A percentile compares a stretch with the other conserved stretches of the same genome.
Evolutionary conservation across 2,113 vertebrate genomes (phyloP).

Genomic region (Epinephelus moara): DNA sequence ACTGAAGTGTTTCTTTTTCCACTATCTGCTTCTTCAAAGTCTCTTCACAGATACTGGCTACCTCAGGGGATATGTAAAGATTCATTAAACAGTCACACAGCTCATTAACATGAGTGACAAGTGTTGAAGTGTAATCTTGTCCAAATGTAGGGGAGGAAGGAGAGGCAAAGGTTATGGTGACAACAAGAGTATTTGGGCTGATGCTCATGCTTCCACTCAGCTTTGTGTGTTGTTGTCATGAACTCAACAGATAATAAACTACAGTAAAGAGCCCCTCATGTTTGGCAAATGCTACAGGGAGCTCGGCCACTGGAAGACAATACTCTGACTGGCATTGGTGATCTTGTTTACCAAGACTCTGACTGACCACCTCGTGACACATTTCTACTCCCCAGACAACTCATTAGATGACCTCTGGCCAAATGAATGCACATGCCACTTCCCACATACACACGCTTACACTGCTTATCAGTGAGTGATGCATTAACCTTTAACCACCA

Average conservation of each 20-base stretch:
- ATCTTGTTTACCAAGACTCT: constrained; percentile 32
- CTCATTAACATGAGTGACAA: neutral
- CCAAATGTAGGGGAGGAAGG: neutral
- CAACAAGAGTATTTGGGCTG: neutral
- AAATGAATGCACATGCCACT: constrained; percentile 32
- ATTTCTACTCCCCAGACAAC: constrained; percentile 28
- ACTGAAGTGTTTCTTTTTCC: neutral
- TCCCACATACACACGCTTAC: constrained; percentile 3
- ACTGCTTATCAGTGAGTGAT: constrained; percentile 6
- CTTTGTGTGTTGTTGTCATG: neutral
- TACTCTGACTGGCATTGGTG: constrained; percentile 3
- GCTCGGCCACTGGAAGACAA: neutral
- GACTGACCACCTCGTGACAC: constrained; percentile 16
- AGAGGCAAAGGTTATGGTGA: neutral
- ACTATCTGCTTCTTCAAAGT: neutral
- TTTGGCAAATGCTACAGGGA: neutral
- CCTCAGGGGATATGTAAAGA: neutral
- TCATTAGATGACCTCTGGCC: constrained; percentile 51
- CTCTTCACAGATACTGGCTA: neutral
- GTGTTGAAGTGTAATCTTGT: neutral
- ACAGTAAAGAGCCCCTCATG: neutral
- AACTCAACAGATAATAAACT: neutral
- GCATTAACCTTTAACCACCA: constrained; percentile 49
- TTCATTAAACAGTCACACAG: neutral
- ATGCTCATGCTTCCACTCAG: constrained; percentile 1